Evolutionary conservation across 2,797 vertebrate genomes (phyloP).

Genomic region (Meda fulgida): DNA sequence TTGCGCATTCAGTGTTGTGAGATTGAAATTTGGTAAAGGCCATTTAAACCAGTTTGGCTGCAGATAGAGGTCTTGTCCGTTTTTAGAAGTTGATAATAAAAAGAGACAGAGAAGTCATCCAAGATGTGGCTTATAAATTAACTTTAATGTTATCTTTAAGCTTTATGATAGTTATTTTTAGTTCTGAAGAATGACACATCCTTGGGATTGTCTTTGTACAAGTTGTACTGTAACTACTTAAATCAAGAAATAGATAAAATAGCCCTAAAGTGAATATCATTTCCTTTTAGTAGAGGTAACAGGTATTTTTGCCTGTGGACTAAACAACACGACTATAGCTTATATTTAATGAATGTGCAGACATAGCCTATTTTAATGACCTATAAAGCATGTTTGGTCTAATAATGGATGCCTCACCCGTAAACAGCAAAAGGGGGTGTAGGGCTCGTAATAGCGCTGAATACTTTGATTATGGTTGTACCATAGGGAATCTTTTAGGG

Average conservation of each 20-base stretch:
- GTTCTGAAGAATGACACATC: slow-evolving; percentile 18
- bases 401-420: not conserved
- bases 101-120: slow-evolving; percentile 6
- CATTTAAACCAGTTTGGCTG: slow-evolving; percentile 6
- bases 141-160: slow-evolving; percentile 56
- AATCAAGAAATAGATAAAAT: slow-evolving; percentile 32
- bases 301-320: not conserved
- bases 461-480: slow-evolving; percentile 1
- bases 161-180: slow-evolving; percentile 60
- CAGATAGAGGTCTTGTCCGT: not conserved
- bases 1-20: not conserved
- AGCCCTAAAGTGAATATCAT: not conserved
- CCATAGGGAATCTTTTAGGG: not conserved
- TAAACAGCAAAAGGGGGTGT: not conserved
- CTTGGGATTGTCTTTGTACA: slow-evolving; percentile 42
- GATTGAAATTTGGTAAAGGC: not conserved
- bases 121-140: slow-evolving; percentile 30
- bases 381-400: slow-evolving; percentile 14
- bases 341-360: not conserved
- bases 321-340: not conserved
- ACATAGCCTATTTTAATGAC: slow-evolving; percentile 18
- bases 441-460: not conserved
- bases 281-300: not conserved
- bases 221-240: slow-evolving; percentile 43
- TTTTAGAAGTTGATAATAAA: not conserved